Evolutionary conservation across 2,797 vertebrate genomes (phyloP).

Genomic region (Peromyscus aztecus): DNA sequence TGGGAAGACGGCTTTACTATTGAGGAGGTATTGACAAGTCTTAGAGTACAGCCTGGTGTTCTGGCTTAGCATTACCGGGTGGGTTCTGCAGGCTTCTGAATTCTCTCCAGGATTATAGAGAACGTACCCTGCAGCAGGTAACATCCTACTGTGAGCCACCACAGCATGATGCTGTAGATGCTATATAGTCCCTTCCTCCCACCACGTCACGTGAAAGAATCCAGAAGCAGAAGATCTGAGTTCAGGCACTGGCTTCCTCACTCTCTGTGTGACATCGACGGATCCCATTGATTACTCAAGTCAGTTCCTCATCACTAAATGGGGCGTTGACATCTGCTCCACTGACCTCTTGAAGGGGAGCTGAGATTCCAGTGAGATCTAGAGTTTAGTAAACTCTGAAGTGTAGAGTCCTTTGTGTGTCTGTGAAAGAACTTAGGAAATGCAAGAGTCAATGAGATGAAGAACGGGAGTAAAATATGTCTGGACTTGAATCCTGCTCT

Average conservation of each 20-base stretch:
- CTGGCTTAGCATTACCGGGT: neutral
- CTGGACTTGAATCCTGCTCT: neutral
- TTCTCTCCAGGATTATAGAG: neutral
- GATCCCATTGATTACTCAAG: neutral
- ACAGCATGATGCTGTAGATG: neutral
- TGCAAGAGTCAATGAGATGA: neutral
- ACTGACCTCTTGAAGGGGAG: neutral
- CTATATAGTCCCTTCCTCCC: neutral
- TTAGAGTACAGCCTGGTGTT: neutral
- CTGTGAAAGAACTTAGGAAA: neutral
- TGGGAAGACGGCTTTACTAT: neutral
- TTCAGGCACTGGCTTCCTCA: neutral
- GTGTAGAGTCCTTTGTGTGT: neutral
- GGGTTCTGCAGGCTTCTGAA: neutral
- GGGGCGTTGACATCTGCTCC: neutral
- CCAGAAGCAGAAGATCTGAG: neutral
- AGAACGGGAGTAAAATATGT: neutral
- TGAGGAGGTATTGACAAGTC: neutral
- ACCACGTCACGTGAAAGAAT: neutral
- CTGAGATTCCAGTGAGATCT: neutral
- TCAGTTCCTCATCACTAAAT: neutral
- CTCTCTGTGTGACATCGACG: neutral
- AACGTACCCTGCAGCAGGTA: neutral
- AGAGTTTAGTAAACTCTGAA: neutral
- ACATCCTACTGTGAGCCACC: neutral